Evolutionary conservation across 2,888 invertebrate genomes (phyloP), one percentile per base, ranked within the genome.

Genomic region (Linnaemya vulpina): DNA sequence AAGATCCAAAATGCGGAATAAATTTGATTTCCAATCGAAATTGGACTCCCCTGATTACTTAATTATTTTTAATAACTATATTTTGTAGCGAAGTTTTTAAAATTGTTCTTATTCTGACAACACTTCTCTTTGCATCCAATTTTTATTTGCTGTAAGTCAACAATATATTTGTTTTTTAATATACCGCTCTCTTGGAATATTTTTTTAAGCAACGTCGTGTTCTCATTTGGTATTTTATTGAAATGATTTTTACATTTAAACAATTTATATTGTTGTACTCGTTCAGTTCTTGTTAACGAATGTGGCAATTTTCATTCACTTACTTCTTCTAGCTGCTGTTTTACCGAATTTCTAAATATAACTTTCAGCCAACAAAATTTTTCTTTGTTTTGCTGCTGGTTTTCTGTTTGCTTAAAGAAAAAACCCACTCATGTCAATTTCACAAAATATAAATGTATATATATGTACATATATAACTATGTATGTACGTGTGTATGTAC

Each of bases 271-370:
- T 76, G 46, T 55, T 76, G 46, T 11, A 22, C 20, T 68, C 68
- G 11, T n/a, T 63, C 20, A 63, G 11, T 30, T 20, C 53, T 63
- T 78, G 20, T 71, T 40, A 17, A 22, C 62, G 51, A 71, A 62
- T 78, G 74, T 75, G 58, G 62, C 68, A 71, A 77, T 78, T 79
- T 73, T 65, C 73, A 80, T 71, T 82, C 65, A 81, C 55, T 76
- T 76, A 43, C 76, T 71, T 67, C 58, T 60, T 62, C 51, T 80
- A 22, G 38, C 58, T 67, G 55, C 49, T 55, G 40, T 35, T 83
- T 83, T 78, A 78, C 74, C 68, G 82, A 82, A 82, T 60, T 75
- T 85, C 85, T 85, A 85, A 75, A 67, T 82, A 79, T 85, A 85
- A 71, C 65, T 63, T 71, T 85, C 60, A 85, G 85, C 85, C 85